These are phyloP conservation scores for Petrocephalus schoutedeni DNA, from an alignment of 2,797 vertebrate species.

Conservation along the genomic window DNA sequence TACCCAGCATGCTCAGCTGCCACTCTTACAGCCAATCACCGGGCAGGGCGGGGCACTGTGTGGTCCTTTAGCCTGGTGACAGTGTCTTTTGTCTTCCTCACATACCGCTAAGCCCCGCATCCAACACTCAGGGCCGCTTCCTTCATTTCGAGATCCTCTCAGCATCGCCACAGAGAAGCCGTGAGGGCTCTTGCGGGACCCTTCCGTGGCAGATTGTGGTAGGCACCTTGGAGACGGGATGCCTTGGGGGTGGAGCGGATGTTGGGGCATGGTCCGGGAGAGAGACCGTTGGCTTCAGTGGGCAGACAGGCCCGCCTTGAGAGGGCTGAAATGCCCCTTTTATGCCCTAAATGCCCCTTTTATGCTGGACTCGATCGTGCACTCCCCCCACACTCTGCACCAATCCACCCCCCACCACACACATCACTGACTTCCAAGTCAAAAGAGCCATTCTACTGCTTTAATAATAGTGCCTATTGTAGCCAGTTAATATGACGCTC, in stretches of 20 bases:
- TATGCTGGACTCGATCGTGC: neutral
- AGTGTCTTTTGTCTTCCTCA: neutral
- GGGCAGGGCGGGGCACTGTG: neutral
- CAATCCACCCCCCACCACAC: neutral
- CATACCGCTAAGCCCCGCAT: neutral
- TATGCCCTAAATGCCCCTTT: conserved; percentile 25
- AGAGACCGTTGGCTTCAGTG: neutral
- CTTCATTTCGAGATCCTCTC: neutral
- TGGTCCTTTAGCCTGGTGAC: neutral
- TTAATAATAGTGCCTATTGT: conserved; percentile 31
- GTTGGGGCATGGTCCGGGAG: neutral
- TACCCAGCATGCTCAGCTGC: neutral
- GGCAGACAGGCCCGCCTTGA: conserved; percentile 14
- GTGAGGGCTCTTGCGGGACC: neutral
- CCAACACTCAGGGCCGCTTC: neutral
- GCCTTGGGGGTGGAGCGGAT: neutral
- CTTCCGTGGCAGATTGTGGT: neutral
- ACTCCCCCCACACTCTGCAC: conserved; percentile 2
- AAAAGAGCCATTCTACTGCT: conserved; percentile 26
- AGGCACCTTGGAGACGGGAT: neutral
- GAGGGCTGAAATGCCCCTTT: conserved; percentile 22
- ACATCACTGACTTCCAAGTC: conserved; percentile 18
- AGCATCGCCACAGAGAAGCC: neutral
- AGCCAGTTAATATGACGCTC: conserved; percentile 14
- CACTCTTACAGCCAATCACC: neutral